Evolutionary conservation across 37 sponge, comb jelly and placozoan genomes (phyloP).

Genomic region (Eunapius fragilis): DNA sequence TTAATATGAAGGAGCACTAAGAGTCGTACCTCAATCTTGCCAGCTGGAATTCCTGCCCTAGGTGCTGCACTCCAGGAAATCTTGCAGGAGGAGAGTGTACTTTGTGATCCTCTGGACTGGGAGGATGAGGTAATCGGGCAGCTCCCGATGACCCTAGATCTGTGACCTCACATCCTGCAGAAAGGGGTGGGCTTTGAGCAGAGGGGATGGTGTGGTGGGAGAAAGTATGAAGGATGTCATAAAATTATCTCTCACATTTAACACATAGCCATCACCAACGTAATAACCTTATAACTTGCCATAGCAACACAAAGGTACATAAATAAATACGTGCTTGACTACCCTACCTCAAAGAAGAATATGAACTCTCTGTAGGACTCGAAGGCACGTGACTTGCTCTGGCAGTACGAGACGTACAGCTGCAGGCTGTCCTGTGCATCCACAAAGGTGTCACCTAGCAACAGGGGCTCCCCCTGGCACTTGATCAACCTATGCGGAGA

Average conservation of each 20-base stretch:
- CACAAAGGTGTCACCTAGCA: constrained; percentile 68
- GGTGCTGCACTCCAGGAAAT: constrained; percentile 72
- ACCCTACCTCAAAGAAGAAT: constrained; percentile 33
- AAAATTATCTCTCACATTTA: too few relatives aligned
- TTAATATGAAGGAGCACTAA: too few relatives aligned
- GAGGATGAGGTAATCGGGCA: constrained; percentile 78
- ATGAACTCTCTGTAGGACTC: constrained; percentile 55
- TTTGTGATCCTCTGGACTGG: constrained; percentile 89
- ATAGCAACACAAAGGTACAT: too few relatives aligned
- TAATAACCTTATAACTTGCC: too few relatives aligned
- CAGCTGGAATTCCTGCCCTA: constrained; percentile 35
- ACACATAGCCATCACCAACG: too few relatives aligned
- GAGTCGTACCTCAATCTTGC: constrained; percentile 22
- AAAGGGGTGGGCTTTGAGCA: too few relatives aligned
- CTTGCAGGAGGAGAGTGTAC: constrained; percentile 70
- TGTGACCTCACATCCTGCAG: constrained; percentile 43
- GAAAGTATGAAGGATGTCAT: too few relatives aligned
- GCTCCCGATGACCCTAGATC: constrained; percentile 53
- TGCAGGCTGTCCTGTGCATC: constrained; percentile 35
- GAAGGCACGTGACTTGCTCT: constrained; percentile 55
- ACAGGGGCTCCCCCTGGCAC: constrained; percentile 49
- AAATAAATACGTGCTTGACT: too few relatives aligned
- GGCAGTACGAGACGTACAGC: constrained; percentile 78
- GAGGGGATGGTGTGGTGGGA: too few relatives aligned
- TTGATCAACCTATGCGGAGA: constrained; percentile 71